phyloP scores from a whole-genome alignment of 2,888 invertebrate genomes.

The Isoperla grammatica region DNA sequence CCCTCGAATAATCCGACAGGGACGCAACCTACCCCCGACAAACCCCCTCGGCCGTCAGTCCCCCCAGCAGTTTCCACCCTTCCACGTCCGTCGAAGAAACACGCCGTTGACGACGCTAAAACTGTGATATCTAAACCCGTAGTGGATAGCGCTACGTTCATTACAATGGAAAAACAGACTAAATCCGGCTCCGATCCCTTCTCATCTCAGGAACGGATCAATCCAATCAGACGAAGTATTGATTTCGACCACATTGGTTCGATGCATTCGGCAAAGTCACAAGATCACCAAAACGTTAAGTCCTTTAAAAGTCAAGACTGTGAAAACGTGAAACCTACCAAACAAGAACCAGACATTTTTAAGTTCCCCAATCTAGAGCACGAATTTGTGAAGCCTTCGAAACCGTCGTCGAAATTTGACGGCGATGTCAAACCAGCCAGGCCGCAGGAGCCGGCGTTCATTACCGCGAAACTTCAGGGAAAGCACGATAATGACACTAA shows the following conservation, averaged over 20 bases:
- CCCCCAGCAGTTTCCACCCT: conserved; percentile 53
- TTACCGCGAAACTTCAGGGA: too few relatives aligned
- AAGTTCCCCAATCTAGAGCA: neutral
- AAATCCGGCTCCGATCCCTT: conserved; percentile 1
- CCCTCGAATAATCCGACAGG: conserved; percentile 21
- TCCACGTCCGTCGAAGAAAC: conserved; percentile 54
- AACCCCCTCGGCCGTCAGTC: conserved; percentile 56
- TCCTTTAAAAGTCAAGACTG: too few relatives aligned
- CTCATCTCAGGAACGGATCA: neutral
- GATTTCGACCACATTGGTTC: neutral
- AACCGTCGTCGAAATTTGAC: neutral
- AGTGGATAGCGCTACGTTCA: neutral
- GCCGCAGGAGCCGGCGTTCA: neutral
- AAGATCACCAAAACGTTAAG: neutral
- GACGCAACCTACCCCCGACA: conserved; percentile 49
- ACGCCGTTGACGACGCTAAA: conserved; percentile 46
- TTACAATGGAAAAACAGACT: conserved; percentile 14
- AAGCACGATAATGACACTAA: too few relatives aligned
- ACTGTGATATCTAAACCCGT: neutral
- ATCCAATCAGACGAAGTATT: neutral
- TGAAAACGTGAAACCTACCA: neutral
- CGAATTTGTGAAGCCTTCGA: neutral
- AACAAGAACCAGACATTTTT: neutral
- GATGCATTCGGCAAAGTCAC: neutral
- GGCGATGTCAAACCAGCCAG: neutral